Conservation (phyloP, 2,888 invertebrate species). For the Heliconius hortense region DNA sequence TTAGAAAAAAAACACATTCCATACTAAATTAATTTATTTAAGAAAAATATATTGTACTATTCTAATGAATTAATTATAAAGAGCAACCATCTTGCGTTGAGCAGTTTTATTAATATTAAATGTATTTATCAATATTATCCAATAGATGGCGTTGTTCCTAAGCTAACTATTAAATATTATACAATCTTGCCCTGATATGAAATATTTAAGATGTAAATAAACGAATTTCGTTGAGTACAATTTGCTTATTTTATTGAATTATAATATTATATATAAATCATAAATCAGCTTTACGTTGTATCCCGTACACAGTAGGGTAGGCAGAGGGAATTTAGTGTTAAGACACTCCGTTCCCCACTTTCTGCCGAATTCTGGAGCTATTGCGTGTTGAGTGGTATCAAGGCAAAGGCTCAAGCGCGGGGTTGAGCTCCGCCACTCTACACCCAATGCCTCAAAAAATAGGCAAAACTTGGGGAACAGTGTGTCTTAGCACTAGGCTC, state of each 20-base stretch:
- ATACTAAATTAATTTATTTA: neutral
- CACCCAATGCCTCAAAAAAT: no score
- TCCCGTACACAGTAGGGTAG: no score
- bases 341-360: no score
- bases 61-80: neutral
- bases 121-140: neutral
- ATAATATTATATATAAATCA: neutral
- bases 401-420: no score
- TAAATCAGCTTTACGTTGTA: no score
- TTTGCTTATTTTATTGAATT: neutral
- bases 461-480: no score
- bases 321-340: no score
- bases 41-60: neutral
- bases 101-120: neutral
- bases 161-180: neutral
- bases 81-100: constrained; percentile 22
- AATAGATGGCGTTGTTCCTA: neutral
- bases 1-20: neutral
- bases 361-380: no score
- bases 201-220: neutral
- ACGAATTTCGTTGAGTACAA: neutral
- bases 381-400: no score
- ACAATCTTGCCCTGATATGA: neutral
- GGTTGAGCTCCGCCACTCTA: no score
- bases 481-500: no score